Conservation (phyloP, 2,888 invertebrate genomes). For the Lutraria lutraria region DNA sequence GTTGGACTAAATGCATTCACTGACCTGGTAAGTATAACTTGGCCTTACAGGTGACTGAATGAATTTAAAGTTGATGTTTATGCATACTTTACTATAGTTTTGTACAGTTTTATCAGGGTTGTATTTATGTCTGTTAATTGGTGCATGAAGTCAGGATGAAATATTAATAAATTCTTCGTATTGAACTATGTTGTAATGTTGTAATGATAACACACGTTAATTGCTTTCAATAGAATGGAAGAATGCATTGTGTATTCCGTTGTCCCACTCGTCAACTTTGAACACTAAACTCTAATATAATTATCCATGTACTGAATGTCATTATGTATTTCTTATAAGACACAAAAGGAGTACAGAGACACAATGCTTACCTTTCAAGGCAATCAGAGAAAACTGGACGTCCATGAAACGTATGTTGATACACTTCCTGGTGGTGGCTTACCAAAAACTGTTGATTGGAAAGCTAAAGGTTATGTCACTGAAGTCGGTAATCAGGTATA, state of each 20-base stretch:
- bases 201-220: too few species aligned
- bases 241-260: too few species aligned
- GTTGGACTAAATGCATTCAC: constrained; percentile 60
- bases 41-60: not conserved
- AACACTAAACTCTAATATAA: too few species aligned
- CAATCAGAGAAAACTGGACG: not conserved
- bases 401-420: not conserved
- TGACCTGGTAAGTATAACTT: constrained; percentile 54
- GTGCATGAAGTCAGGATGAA: too few species aligned
- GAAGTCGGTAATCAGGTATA: constrained; percentile 76
- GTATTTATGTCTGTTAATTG: not conserved
- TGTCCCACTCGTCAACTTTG: too few species aligned
- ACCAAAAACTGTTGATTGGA: constrained; percentile 84
- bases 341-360: constrained; percentile 39
- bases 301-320: not conserved
- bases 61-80: not conserved
- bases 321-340: constrained; percentile 35
- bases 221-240: too few species aligned
- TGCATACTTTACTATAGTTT: not conserved
- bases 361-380: constrained; percentile 49
- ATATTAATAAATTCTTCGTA: too few species aligned
- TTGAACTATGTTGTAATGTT: too few species aligned
- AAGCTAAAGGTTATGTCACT: constrained; percentile 75
- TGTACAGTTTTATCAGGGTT: not conserved
- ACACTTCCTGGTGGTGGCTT: not conserved